phyloP scores from a whole-genome alignment of 2,888 invertebrate genomes.

The Patella ulyssiponensis region DNA sequence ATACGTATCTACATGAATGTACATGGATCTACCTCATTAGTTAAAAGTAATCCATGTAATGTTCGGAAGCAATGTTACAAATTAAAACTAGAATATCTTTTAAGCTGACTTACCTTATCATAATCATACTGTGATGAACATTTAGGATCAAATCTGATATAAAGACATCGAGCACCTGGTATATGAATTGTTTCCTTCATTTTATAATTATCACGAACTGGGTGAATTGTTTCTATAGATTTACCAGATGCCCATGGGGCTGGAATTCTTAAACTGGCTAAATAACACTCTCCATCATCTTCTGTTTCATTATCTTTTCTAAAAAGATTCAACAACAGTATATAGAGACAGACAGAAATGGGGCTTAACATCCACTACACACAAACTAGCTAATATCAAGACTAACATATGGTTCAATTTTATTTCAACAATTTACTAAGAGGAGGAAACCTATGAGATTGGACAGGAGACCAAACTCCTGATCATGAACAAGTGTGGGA shows the following conservation, averaged over 20 bases:
- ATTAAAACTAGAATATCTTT: background rate
- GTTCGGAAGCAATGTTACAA: background rate
- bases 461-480: no score
- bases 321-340: background rate
- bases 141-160: conserved; percentile 69
- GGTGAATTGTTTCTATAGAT: conserved; percentile 71
- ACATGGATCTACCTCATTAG: background rate
- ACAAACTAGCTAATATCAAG: no score
- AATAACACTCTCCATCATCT: conserved; percentile 67
- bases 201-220: conserved; percentile 72
- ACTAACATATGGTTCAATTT: no score
- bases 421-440: no score
- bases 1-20: background rate
- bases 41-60: background rate
- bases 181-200: conserved; percentile 72
- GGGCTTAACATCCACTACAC: no score
- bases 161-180: conserved; percentile 71
- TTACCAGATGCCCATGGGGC: conserved; percentile 72
- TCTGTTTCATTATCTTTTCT: conserved; percentile 43
- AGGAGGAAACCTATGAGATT: no score
- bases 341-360: no score
- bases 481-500: no score
- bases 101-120: conserved; percentile 64
- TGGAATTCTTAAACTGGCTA: conserved; percentile 69
- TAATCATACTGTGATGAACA: conserved; percentile 73